Conservation (phyloP, 2,888 invertebrate species). For the Heliothis peltigera region DNA sequence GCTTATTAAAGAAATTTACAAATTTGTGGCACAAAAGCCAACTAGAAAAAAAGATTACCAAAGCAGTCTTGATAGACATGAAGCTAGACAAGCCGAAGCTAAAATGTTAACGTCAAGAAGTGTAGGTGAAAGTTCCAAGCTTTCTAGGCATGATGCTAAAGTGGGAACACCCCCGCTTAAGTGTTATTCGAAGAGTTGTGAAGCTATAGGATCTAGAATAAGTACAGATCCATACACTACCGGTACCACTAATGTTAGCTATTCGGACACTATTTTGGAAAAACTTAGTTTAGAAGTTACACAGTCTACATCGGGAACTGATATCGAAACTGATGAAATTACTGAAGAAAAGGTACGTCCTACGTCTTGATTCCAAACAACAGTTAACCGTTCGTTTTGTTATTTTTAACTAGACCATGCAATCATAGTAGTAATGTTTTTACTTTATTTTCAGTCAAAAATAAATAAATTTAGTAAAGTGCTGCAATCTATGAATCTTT, state of each 20-base stretch:
- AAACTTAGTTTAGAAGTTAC: constrained; percentile 75
- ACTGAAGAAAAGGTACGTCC: constrained; percentile 40
- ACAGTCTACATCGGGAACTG: constrained; percentile 70
- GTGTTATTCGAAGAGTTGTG: constrained; percentile 83
- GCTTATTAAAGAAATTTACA: constrained; percentile 84
- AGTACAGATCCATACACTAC: constrained; percentile 67
- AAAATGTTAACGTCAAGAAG: constrained; percentile 68
- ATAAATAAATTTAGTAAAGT: constrained; percentile 73
- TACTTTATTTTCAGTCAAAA: constrained; percentile 70
- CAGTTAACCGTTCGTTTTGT: too few relatives aligned
- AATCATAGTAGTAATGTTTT: background rate
- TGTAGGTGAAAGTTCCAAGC: constrained; percentile 71
- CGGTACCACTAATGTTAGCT: constrained; percentile 72
- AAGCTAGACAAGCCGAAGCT: constrained; percentile 35
- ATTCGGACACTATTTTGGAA: constrained; percentile 81
- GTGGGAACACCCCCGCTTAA: constrained; percentile 78
- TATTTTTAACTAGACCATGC: background rate
- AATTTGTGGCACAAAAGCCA: constrained; percentile 77
- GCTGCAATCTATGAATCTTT: constrained; percentile 72
- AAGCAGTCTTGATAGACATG: constrained; percentile 34
- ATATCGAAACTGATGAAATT: constrained; percentile 67
- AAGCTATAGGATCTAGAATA: constrained; percentile 77
- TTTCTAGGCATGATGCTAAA: constrained; percentile 75
- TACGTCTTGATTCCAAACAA: too few relatives aligned
- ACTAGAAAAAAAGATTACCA: constrained; percentile 58